Evolutionary conservation across 2,888 invertebrate genomes (phyloP), one percentile per base, ranked within the genome.

Genomic region (Cataglyphis rosenhaueri): DNA sequence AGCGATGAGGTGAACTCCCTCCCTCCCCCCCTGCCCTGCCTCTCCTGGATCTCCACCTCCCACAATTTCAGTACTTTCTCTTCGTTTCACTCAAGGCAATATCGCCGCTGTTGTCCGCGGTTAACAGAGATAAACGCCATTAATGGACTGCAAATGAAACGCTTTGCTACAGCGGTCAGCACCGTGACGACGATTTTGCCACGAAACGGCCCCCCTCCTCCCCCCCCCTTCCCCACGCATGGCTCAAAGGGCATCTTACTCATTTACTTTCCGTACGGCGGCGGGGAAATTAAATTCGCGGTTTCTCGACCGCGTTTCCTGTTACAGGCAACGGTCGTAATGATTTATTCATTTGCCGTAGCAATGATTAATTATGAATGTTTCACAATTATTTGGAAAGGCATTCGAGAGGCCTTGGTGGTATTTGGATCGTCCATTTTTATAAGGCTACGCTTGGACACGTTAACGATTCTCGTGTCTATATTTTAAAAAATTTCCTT

Each of bases 231-330:
- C 21, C 6, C 35, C 35, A 44, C 52, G 68, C 48, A 66, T 62
- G 59, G 76, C 81, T 65, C 84, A 87, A 81, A 88, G 88, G 85
- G 84, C 84, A 82, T 83, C 87, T 86, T 75, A 59, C 75, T 85
- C 64, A 62, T 71, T 48, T 83, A 44, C 59, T 81, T 86, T 73
- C 61, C 62, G 55, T 44, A 57, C 66, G n/a, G 66, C 85, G 73
- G 29, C 29, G 29, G 2, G 81, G 83, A 85, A 89, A 87, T 88
- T 84, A 88, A 87, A 89, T 85, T 87, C 89, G 84, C 81, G 88
- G 82, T 82, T 87, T 81, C 85, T 88, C 89, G 88, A 87, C 81
- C 89, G 88, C 89, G 85, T 89, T 86, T 89, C 89, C 88, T 86
- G 84, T 74, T 74, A 65, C 64, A 62, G 62, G 66, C 66, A 73